phyloP scores from a whole-genome alignment of 1,140 invertebrate genomes.

The Procambarus virginalis region DNA sequence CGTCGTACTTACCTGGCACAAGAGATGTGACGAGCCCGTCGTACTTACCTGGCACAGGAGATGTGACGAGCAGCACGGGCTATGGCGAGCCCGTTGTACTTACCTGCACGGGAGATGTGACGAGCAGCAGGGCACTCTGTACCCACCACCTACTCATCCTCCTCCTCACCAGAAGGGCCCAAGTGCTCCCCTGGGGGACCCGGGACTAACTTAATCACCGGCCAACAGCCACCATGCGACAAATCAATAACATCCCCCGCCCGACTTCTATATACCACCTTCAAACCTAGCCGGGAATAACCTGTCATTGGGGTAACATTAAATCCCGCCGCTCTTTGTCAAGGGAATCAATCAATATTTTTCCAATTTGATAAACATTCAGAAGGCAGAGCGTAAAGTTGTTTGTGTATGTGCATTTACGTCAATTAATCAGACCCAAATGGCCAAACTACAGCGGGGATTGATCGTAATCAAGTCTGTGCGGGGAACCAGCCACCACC shows the following conservation, averaged over 20 bases:
- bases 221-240: background rate
- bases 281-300: background rate
- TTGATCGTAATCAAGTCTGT: slow-evolving; percentile 67
- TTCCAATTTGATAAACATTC: slow-evolving; percentile 66
- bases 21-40: too few species aligned
- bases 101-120: too few species aligned
- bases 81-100: too few species aligned
- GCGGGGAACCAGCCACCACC: background rate
- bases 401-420: slow-evolving; percentile 68
- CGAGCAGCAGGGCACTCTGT: too few species aligned
- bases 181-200: too few species aligned
- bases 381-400: slow-evolving; percentile 64
- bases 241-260: background rate
- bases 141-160: too few species aligned
- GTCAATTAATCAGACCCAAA: slow-evolving; percentile 65
- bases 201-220: background rate
- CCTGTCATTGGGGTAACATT: slow-evolving; percentile 35
- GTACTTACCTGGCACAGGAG: too few species aligned
- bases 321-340: background rate
- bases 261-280: background rate
- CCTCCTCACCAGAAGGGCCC: too few species aligned
- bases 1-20: too few species aligned
- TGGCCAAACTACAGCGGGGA: slow-evolving; percentile 61
- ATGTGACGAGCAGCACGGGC: too few species aligned
- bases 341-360: slow-evolving; percentile 62